Percentiles rank a stretch among this genome's conserved stretches.
phyloP scores from a whole-genome alignment of 1,140 invertebrate species.

The Hesperophylax magnus region DNA sequence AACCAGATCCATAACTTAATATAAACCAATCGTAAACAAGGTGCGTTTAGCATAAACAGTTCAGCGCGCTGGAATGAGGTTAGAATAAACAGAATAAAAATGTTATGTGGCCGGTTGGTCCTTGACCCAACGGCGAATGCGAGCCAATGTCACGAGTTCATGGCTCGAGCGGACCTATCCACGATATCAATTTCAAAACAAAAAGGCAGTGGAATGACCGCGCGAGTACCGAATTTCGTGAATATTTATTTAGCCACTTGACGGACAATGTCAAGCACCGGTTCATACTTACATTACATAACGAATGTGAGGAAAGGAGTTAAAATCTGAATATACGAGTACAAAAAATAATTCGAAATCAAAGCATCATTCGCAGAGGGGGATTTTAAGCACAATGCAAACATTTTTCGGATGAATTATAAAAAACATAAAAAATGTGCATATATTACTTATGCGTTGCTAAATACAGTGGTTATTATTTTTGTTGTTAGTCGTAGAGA shows the following conservation, averaged over 20 bases:
- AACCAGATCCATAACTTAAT: too few relatives aligned
- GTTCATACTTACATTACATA: neutral
- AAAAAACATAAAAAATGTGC: too few relatives aligned
- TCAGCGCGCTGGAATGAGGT: constrained; percentile 1
- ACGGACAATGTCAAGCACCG: neutral
- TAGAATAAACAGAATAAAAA: constrained; percentile 10
- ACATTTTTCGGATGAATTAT: too few relatives aligned
- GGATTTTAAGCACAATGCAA: too few relatives aligned
- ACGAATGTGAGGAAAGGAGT: too few relatives aligned
- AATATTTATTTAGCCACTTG: constrained; percentile 8
- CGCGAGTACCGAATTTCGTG: neutral
- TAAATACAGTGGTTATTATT: too few relatives aligned
- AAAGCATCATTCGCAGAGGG: too few relatives aligned
- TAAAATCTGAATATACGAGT: too few relatives aligned
- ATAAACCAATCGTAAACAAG: constrained; percentile 11
- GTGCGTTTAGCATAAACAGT: neutral
- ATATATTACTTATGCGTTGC: too few relatives aligned
- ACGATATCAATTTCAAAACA: neutral
- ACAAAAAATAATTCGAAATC: too few relatives aligned
- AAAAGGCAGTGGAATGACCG: constrained; percentile 1
- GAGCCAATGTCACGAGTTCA: constrained; percentile 30
- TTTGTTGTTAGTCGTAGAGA: too few relatives aligned
- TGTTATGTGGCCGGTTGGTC: neutral
- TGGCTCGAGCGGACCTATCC: neutral
- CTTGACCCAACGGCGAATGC: constrained; percentile 11